Conservation (phyloP, 2,113 vertebrate genomes). For the Cyprinodon tularosa region DNA sequence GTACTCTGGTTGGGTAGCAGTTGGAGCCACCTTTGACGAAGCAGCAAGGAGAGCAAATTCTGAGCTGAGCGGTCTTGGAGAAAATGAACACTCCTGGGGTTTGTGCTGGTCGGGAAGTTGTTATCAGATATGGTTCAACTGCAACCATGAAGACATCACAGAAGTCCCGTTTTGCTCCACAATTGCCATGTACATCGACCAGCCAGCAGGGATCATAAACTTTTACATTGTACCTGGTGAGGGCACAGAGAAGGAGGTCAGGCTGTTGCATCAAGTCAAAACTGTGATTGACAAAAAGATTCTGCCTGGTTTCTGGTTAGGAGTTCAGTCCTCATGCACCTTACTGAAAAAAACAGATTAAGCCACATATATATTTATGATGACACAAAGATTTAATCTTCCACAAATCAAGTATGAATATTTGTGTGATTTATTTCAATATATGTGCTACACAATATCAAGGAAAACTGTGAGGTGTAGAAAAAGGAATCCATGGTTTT, state of each 20-base stretch:
- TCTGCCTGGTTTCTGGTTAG: constrained; percentile 71
- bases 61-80: constrained; percentile 72
- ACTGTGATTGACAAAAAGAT: constrained; percentile 42
- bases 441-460: too few relatives aligned
- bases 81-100: constrained; percentile 75
- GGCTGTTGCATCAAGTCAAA: constrained; percentile 48
- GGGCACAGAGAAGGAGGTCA: constrained; percentile 50
- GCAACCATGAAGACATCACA: constrained; percentile 14
- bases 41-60: constrained; percentile 50
- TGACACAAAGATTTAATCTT: too few relatives aligned
- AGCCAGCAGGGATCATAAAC: constrained; percentile 70
- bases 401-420: too few relatives aligned
- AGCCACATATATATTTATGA: not conserved
- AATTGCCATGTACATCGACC: constrained; percentile 74
- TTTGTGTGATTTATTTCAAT: too few relatives aligned
- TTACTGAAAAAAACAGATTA: constrained; percentile 50
- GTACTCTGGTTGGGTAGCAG: constrained; percentile 67
- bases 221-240: constrained; percentile 58
- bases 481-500: too few relatives aligned
- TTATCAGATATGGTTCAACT: constrained; percentile 68
- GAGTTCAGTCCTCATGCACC: constrained; percentile 49
- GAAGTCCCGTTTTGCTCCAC: constrained; percentile 43
- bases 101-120: constrained; percentile 69
- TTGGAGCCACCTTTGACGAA: constrained; percentile 55
- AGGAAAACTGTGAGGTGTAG: too few relatives aligned